Evolutionary conservation across 2,113 vertebrate genomes (phyloP).

Genomic region (Anolis carolinensis): DNA sequence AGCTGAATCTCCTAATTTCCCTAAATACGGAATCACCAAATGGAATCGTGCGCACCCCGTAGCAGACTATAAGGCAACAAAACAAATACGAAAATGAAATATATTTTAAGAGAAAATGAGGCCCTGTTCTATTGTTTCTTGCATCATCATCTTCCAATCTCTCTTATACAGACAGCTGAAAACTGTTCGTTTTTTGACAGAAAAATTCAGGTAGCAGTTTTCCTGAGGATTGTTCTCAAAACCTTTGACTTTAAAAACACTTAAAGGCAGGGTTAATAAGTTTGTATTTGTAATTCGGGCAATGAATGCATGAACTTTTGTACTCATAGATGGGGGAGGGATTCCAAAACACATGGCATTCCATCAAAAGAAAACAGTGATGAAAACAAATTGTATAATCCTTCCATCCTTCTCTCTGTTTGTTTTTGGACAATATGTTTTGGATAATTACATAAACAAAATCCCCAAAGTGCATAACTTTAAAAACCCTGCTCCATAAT

Average conservation of each 20-base stretch:
- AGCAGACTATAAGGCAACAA: too few relatives aligned
- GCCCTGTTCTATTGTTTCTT: background rate
- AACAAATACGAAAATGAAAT: background rate
- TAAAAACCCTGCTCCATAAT: background rate
- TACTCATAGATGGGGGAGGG: background rate
- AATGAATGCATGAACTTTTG: background rate
- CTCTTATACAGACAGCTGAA: background rate
- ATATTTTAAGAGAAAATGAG: background rate
- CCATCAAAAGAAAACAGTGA: background rate
- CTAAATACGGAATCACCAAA: too few relatives aligned
- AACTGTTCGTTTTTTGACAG: background rate
- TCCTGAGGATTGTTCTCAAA: too few relatives aligned
- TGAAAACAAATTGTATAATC: conserved; percentile 12
- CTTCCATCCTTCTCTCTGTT: background rate
- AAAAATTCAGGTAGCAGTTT: background rate
- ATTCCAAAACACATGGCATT: background rate
- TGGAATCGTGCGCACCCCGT: too few relatives aligned
- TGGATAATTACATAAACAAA: conserved; percentile 3
- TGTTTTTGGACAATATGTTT: background rate
- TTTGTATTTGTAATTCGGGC: background rate
- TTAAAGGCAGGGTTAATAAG: background rate
- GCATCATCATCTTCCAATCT: background rate
- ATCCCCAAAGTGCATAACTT: background rate
- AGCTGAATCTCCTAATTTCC: too few relatives aligned
- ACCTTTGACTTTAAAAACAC: background rate